Evolutionary conservation across 2,797 vertebrate species (phyloP).

Genomic region (Australoheros facetus): DNA sequence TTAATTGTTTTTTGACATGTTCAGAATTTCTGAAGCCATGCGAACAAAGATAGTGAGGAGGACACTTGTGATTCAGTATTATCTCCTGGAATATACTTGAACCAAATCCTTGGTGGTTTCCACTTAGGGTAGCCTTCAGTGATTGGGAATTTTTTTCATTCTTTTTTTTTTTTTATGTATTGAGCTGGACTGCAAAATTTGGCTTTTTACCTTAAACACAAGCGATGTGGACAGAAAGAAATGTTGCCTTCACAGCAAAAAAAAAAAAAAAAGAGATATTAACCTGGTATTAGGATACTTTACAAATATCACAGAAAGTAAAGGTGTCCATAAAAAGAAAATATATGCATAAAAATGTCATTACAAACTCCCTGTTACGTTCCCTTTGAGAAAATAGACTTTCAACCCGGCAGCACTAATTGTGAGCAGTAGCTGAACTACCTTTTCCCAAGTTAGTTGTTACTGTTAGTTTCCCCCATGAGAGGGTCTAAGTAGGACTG

Average conservation of each 20-base stretch:
- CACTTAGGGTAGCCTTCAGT: slow-evolving; percentile 7
- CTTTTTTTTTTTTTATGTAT: slow-evolving; percentile 5
- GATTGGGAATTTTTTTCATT: slow-evolving; percentile 26
- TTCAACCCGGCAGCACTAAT: slow-evolving; percentile 41
- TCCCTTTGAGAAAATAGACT: slow-evolving; percentile 17
- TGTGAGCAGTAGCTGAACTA: slow-evolving; percentile 65
- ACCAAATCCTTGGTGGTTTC: slow-evolving; percentile 25
- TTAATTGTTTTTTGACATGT: slow-evolving; percentile 48
- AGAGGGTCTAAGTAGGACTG: slow-evolving; percentile 60
- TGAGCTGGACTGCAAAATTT: slow-evolving; percentile 48
- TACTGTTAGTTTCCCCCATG: slow-evolving; percentile 60
- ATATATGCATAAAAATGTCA: neutral
- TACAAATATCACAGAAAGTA: slow-evolving; percentile 13
- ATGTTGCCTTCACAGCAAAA: neutral
- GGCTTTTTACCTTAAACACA: slow-evolving; percentile 29
- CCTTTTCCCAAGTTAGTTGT: slow-evolving; percentile 63
- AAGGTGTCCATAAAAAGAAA: neutral
- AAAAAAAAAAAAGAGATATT: neutral
- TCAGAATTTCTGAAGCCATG: slow-evolving; percentile 68
- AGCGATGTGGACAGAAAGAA: slow-evolving; percentile 9
- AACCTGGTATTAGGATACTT: neutral
- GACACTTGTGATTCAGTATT: slow-evolving; percentile 61
- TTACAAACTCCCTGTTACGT: neutral
- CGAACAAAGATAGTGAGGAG: slow-evolving; percentile 51
- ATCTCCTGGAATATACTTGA: slow-evolving; percentile 85